Evolutionary conservation across 2,797 vertebrate genomes (phyloP), one percentile per base, ranked within the genome.

Genomic region (Valencia hispanica): DNA sequence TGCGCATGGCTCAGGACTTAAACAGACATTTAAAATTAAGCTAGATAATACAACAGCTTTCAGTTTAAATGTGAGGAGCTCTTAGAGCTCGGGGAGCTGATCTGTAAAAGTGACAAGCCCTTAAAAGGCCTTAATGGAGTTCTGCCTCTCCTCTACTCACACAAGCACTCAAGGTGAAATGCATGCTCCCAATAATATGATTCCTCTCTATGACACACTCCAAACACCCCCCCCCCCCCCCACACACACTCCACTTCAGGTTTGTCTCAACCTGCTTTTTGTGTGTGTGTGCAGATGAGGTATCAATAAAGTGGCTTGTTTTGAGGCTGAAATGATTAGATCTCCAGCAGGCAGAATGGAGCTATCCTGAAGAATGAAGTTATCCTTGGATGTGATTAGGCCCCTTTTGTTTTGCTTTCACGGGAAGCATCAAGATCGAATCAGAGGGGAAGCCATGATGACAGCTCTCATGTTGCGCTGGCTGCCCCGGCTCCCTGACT

Each of bases 1-100:
- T 75, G 84, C 78, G 73, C 45, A 82, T 84, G 72, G 81, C 79
- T 66, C 75, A 87, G 84, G 91, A 93, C 93, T 95, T 96, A 95
- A 95, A 94, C 93, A 95, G 94, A 95, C 94, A 93, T 95, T 95
- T 95, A 93, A 94, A 95, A 96, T 95, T 95, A 96, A 95, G 93
- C 93, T 92, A 91, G 94, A 94, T 96, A 95, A 96, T 94, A 93
- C 94, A 93, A 90, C 82, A 75, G 91, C 93, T 94, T 94, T 94
- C 94, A 93, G 92, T 94, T 93, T 91, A 75, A 89, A 93, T 86
- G 91, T 91, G 91, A 92, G 90, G 86, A 88, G 91, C 93, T 93
- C 91, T 93, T 84, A 91, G 88, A 91, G 91, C 91, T 86, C 81
- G 81, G 82, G 89, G 91, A 91, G 93, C 92, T 93, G 93, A 95